phyloP scores from a whole-genome alignment of 2,888 invertebrate genomes.

The Cactoblastis cactorum region DNA sequence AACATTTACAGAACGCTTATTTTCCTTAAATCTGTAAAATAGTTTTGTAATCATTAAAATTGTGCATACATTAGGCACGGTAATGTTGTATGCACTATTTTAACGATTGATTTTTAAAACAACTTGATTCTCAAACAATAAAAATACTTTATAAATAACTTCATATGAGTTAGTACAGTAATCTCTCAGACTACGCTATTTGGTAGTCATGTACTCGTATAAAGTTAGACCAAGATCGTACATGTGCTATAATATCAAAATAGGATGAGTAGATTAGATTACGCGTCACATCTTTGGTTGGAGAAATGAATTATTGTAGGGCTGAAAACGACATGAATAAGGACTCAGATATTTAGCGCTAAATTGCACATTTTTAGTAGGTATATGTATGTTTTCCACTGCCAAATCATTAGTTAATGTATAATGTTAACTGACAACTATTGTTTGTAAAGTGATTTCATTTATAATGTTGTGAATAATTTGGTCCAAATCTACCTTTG shows the following conservation, averaged over 20 bases:
- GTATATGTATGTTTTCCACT: background rate
- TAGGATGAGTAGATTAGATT: background rate
- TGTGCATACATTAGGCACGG: background rate
- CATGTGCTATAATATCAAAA: background rate
- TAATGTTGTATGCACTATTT: background rate
- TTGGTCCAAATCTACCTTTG: slow-evolving; percentile 9
- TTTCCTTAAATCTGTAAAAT: slow-evolving; percentile 29
- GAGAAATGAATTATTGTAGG: background rate
- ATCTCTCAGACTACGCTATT: slow-evolving; percentile 1
- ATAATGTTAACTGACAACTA: background rate
- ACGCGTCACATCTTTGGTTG: background rate
- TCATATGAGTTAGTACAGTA: slow-evolving; percentile 4
- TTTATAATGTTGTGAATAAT: background rate
- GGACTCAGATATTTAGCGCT: background rate
- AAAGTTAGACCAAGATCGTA: slow-evolving; percentile 1
- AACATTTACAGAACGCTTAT: slow-evolving; percentile 63
- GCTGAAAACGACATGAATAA: background rate
- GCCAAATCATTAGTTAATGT: background rate
- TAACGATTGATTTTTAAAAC: slow-evolving; percentile 2
- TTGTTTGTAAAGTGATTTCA: background rate
- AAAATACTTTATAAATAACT: slow-evolving; percentile 4
- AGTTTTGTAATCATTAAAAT: slow-evolving; percentile 7
- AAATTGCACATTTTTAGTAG: background rate
- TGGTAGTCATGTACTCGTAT: background rate
- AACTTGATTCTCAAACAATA: slow-evolving; percentile 7